phyloP scores from a whole-genome alignment of 2,113 vertebrate species.

The Melanerpes formicivorus region DNA sequence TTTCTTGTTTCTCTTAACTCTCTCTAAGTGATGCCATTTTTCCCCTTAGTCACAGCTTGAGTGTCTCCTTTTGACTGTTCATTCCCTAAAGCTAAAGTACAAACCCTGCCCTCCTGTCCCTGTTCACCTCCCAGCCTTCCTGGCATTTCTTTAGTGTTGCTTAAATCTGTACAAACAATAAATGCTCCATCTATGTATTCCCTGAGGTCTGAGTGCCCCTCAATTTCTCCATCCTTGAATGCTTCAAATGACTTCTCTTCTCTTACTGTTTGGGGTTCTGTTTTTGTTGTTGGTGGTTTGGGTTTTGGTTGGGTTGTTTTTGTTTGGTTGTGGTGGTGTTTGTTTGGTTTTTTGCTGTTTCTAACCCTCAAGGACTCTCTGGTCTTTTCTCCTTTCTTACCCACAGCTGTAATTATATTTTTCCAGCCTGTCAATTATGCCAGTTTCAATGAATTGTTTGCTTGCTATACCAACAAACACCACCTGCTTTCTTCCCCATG shows the following conservation, averaged over 20 bases:
- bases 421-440: background rate
- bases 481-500: background rate
- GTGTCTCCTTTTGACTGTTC: background rate
- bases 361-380: background rate
- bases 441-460: background rate
- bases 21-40: background rate
- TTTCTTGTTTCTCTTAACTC: background rate
- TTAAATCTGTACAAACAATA: background rate
- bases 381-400: background rate
- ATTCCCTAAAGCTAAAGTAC: background rate
- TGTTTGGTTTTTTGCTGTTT: background rate
- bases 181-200: rapidly evolving
- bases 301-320: too few species aligned
- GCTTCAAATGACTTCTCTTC: background rate
- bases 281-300: too few species aligned
- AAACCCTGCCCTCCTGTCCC: background rate
- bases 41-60: background rate
- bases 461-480: background rate
- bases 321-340: too few species aligned
- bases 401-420: background rate
- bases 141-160: background rate
- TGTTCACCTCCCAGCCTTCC: background rate
- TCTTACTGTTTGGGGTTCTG: background rate
- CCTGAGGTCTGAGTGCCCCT: background rate
- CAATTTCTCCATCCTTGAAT: background rate